Evolutionary conservation across 2,113 vertebrate species (phyloP).

Genomic region (Excalfactoria chinensis): DNA sequence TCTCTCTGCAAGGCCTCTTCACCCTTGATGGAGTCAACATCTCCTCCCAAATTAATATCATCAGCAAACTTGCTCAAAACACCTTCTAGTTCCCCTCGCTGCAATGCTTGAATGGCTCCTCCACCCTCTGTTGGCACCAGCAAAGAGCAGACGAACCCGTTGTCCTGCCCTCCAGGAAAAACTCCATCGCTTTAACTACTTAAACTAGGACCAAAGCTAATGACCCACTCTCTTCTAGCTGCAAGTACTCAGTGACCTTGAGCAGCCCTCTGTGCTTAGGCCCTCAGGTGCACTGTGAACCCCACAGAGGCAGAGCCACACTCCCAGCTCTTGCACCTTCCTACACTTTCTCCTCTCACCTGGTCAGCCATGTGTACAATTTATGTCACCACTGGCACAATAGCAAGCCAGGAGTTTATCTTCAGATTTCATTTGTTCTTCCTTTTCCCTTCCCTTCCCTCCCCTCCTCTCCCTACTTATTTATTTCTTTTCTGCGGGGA

Average conservation of each 20-base stretch:
- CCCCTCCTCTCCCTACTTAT: too few species aligned
- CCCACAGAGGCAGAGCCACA: neutral
- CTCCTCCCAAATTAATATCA: too few species aligned
- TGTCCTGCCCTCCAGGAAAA: slow-evolving; percentile 46
- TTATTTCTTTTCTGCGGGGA: neutral
- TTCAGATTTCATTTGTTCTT: neutral
- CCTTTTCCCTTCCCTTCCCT: too few species aligned
- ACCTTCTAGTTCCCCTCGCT: neutral
- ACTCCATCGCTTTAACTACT: slow-evolving; percentile 9
- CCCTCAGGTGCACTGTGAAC: neutral
- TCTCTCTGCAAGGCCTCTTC: too few species aligned
- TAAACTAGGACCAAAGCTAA: slow-evolving; percentile 30
- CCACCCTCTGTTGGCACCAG: neutral
- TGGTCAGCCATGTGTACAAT: neutral
- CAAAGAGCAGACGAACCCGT: slow-evolving; percentile 47
- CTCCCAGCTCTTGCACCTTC: neutral
- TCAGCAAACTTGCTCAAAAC: too few species aligned
- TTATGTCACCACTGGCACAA: neutral
- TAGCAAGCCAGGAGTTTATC: neutral
- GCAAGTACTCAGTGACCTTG: neutral
- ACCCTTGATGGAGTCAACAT: too few species aligned
- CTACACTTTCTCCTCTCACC: neutral
- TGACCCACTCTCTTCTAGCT: neutral
- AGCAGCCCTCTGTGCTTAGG: neutral
- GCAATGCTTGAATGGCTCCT: neutral